A percentile compares a stretch with the other conserved stretches of the same genome.
Evolutionary conservation across 1,140 invertebrate genomes (phyloP).

Genomic region (Bemisia tabaci): DNA sequence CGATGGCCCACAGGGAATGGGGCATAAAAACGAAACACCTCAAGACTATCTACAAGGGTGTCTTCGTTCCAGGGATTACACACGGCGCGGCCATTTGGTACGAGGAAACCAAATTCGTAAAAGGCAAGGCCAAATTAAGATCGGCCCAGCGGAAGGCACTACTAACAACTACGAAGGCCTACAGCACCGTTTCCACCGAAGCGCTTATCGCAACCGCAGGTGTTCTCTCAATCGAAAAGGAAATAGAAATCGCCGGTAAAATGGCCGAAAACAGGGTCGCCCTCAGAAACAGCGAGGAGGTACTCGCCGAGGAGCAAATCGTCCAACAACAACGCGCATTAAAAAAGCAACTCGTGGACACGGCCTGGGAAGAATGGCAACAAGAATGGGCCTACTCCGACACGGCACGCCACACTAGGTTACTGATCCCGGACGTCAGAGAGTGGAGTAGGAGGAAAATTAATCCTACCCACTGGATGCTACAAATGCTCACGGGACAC

Average conservation of each 20-base stretch:
- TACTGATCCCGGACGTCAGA: neutral
- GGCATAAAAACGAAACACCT: neutral
- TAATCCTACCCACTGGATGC: neutral
- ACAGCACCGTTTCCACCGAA: slow-evolving; percentile 10
- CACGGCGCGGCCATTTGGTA: slow-evolving; percentile 1
- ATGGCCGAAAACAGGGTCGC: neutral
- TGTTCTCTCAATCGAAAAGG: neutral
- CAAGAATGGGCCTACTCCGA: neutral
- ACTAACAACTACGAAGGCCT: slow-evolving; percentile 2
- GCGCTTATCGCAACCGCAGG: slow-evolving; percentile 7
- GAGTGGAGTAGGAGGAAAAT: neutral
- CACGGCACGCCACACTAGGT: neutral
- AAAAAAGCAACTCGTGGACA: neutral
- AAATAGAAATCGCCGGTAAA: neutral
- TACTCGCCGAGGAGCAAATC: neutral
- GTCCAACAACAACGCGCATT: neutral
- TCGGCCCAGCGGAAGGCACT: slow-evolving; percentile 4
- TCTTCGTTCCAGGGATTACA: neutral
- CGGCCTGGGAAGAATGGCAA: neutral
- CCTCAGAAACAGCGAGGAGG: neutral
- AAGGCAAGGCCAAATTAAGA: neutral
- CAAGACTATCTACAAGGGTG: neutral
- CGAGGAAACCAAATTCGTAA: neutral
- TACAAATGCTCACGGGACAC: neutral
- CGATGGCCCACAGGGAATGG: neutral